Conservation (phyloP, 2,797 vertebrate species). For the Antennarius maculatus region DNA sequence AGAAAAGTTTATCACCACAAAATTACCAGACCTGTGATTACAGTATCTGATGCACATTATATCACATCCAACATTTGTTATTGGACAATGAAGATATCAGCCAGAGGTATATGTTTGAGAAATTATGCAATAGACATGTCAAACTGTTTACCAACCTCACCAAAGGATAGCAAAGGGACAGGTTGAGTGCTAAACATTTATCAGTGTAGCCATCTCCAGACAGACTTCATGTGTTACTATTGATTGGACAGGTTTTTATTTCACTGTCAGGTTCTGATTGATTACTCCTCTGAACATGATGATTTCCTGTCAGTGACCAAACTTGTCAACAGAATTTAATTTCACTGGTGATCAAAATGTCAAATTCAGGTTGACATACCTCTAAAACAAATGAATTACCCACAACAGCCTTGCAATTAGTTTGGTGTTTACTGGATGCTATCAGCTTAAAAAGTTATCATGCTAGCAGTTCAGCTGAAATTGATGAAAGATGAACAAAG, state of each 20-base stretch:
- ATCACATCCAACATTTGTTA: too few species aligned
- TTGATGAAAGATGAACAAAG: neutral
- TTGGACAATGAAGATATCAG: too few species aligned
- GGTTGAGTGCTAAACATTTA: neutral
- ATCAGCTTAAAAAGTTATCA: neutral
- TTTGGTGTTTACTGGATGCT: neutral
- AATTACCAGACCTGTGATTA: too few species aligned
- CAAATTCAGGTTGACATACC: neutral
- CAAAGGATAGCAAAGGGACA: constrained; percentile 7
- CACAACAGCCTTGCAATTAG: neutral
- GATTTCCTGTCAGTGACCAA: constrained; percentile 39
- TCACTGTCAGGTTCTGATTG: constrained; percentile 40
- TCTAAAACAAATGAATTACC: neutral
- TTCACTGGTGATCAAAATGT: constrained; percentile 6
- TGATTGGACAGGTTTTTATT: constrained; percentile 33
- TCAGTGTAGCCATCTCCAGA: constrained; percentile 7
- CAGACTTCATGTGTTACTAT: constrained; percentile 4
- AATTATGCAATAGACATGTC: constrained; percentile 4
- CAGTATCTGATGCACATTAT: too few species aligned
- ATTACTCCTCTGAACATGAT: constrained; percentile 47
- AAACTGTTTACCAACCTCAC: neutral
- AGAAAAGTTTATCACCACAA: too few species aligned
- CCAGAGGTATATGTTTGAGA: neutral
- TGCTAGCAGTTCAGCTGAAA: neutral
- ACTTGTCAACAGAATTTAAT: constrained; percentile 44